Percentiles rank a stretch among this genome's conserved stretches.
Evolutionary conservation across 2,113 vertebrate species (phyloP).

Genomic region (Emberiza fucata): DNA sequence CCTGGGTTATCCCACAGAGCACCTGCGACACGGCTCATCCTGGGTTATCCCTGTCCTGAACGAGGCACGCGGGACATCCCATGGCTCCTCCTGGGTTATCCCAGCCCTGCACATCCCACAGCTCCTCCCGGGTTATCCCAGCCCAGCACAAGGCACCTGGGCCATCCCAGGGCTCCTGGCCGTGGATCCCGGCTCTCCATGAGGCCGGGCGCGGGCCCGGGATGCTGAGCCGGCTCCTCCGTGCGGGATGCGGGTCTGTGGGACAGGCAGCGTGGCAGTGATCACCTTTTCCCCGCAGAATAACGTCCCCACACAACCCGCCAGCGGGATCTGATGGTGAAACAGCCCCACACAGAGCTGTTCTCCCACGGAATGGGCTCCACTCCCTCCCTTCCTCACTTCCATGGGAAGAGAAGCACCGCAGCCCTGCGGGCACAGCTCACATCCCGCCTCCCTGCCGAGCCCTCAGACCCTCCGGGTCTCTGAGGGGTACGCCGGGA

Average conservation of each 20-base stretch:
- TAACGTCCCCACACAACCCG: fast-evolving
- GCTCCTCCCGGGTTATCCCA: not conserved
- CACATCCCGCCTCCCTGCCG: not conserved
- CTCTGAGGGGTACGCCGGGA: fast-evolving
- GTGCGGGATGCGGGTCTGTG: fast-evolving
- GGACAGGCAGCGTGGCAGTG: fast-evolving
- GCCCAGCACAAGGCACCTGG: not conserved
- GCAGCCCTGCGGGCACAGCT: fast-evolving
- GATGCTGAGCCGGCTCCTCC: not conserved
- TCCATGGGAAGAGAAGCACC: fast-evolving
- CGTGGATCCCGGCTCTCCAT: fast-evolving
- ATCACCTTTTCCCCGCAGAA: not conserved
- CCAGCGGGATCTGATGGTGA: fast-evolving
- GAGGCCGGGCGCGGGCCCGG: fast-evolving
- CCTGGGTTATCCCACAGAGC: no score
- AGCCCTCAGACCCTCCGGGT: not conserved
- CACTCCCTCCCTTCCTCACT: not conserved
- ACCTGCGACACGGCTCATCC: no score
- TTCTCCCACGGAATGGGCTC: fast-evolving
- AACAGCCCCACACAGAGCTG: not conserved
- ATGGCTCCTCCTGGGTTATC: fast-evolving
- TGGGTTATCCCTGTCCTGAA: no score
- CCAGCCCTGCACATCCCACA: not conserved
- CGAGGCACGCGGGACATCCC: not conserved
- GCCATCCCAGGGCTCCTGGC: no score